Conservation (phyloP, 2,113 vertebrate species). For the Zapus hudsonius region DNA sequence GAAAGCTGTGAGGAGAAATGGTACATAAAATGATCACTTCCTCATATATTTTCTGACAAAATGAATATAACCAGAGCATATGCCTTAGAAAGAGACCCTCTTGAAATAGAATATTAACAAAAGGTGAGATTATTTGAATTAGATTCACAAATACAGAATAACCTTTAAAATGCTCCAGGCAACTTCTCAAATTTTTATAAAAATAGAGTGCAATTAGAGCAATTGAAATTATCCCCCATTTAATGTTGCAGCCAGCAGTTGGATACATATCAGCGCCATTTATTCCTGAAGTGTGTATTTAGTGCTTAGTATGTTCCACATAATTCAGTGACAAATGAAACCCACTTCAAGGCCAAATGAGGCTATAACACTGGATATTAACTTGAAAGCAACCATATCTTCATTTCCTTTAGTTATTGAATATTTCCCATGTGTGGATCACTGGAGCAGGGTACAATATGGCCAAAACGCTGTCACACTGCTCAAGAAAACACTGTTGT, state of each 20-base stretch:
- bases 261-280: not conserved
- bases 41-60: not conserved
- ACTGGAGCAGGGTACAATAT: not conserved
- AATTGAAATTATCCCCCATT: slow-evolving; percentile 47
- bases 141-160: not conserved
- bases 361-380: not conserved
- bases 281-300: not conserved
- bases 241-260: not conserved
- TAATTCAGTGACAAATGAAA: not conserved
- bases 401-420: not conserved
- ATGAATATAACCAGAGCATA: not conserved
- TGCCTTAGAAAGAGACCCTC: not conserved
- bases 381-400: slow-evolving; percentile 22
- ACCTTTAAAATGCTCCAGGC: not conserved
- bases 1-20: not conserved
- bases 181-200: slow-evolving; percentile 21
- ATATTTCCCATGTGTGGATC: not conserved
- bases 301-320: not conserved
- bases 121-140: not conserved
- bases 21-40: not conserved
- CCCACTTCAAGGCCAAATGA: not conserved
- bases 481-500: not conserved
- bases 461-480: not conserved
- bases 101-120: not conserved
- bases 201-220: slow-evolving; percentile 27